Evolutionary conservation across 2,888 invertebrate species (phyloP).

Genomic region (Cosmia trapezina): DNA sequence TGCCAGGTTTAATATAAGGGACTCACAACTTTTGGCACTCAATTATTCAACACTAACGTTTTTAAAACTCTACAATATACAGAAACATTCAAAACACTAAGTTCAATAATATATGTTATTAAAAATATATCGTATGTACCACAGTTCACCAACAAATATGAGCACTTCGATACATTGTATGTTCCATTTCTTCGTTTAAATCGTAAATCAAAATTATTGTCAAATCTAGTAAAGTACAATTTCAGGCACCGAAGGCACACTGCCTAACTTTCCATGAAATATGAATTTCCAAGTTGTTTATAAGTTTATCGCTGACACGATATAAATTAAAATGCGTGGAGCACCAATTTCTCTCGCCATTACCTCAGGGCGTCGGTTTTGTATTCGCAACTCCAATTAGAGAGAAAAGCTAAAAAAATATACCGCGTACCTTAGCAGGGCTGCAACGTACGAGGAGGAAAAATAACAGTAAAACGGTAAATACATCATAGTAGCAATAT

Average conservation of each 20-base stretch:
- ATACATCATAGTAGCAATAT: slow-evolving; percentile 34
- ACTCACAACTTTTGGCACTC: slow-evolving; percentile 22
- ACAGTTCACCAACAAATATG: slow-evolving; percentile 45
- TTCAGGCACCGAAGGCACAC: slow-evolving; percentile 47
- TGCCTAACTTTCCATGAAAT: slow-evolving; percentile 60
- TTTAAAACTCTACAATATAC: slow-evolving; percentile 4
- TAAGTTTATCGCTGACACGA: slow-evolving; percentile 67
- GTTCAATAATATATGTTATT: slow-evolving; percentile 10
- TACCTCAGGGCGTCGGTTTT: slow-evolving; percentile 71
- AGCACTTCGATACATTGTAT: slow-evolving; percentile 44
- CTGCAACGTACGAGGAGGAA: slow-evolving; percentile 14
- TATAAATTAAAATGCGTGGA: slow-evolving; percentile 79
- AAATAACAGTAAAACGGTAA: slow-evolving; percentile 14
- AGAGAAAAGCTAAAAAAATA: slow-evolving; percentile 68
- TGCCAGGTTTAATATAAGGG: not conserved
- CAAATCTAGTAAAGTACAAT: slow-evolving; percentile 46
- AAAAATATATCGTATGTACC: slow-evolving; percentile 43
- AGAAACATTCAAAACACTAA: slow-evolving; percentile 23
- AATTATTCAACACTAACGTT: slow-evolving; percentile 9
- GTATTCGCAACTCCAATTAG: slow-evolving; percentile 79
- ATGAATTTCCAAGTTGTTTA: slow-evolving; percentile 63
- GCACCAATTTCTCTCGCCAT: slow-evolving; percentile 73
- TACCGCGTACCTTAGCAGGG: slow-evolving; percentile 40
- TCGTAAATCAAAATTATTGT: slow-evolving; percentile 55
- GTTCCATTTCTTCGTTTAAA: slow-evolving; percentile 30